Evolutionary conservation across 2,113 vertebrate genomes (phyloP).

Genomic region (Dipodomys ordii): DNA sequence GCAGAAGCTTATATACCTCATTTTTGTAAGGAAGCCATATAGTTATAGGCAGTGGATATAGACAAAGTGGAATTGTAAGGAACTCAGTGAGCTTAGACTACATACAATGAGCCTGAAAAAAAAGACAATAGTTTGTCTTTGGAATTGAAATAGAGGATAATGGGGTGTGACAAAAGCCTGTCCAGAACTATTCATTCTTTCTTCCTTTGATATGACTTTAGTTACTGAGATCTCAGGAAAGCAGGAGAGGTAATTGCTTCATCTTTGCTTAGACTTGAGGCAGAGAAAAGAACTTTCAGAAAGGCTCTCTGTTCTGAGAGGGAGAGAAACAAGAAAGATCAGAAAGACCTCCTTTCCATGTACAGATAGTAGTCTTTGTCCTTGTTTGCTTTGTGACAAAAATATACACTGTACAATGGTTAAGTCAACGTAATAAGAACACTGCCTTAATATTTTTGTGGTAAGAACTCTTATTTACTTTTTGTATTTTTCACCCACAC

Average conservation of each 20-base stretch:
- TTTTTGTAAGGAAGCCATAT: neutral
- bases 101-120: fast-evolving
- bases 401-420: neutral
- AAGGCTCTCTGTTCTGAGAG: neutral
- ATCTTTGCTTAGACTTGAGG: neutral
- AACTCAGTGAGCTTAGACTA: neutral
- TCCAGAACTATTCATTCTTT: neutral
- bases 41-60: no score
- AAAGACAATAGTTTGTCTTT: neutral
- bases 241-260: neutral
- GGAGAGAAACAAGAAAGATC: neutral
- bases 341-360: neutral
- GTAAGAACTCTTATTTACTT: neutral
- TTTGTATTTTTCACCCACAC: neutral
- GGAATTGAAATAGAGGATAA: neutral
- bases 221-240: neutral
- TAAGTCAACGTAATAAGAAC: neutral
- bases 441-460: neutral
- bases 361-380: neutral
- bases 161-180: neutral
- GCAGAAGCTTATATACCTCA: neutral
- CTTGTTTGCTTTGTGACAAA: neutral
- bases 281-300: neutral
- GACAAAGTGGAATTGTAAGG: no score
- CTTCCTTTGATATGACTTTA: neutral